These are phyloP conservation scores for Siderastrea radians DNA, from an alignment of 92 coral and sea anemone species.

Conservation along the genomic window DNA sequence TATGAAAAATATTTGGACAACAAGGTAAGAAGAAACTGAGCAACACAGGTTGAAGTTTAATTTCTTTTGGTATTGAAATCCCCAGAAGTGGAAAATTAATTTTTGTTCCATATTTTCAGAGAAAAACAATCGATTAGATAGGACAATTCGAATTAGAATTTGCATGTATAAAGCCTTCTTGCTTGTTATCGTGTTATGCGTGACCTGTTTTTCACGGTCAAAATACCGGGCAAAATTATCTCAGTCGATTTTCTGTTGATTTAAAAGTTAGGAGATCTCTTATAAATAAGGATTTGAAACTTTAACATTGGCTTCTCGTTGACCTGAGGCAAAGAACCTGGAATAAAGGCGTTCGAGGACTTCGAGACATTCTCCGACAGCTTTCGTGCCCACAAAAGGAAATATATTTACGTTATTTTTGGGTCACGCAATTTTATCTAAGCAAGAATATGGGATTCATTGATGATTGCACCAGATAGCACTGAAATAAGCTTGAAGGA, in stretches of 20 bases:
- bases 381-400: background rate
- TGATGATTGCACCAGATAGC: background rate
- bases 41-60: background rate
- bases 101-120: background rate
- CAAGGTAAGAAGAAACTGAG: slow-evolving; percentile 23
- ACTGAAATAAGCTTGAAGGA: background rate
- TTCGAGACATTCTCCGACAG: background rate
- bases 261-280: too few relatives aligned
- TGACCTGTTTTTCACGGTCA: background rate
- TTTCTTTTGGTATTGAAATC: background rate
- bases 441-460: too few relatives aligned
- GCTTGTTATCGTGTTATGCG: background rate
- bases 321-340: background rate
- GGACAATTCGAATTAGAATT: too few relatives aligned
- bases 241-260: too few relatives aligned
- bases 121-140: too few relatives aligned
- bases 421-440: slow-evolving; percentile 23
- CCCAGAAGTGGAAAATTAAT: background rate
- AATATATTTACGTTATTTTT: background rate
- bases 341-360: background rate
- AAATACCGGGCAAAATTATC: background rate
- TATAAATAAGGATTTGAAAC: too few relatives aligned
- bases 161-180: background rate
- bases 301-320: too few relatives aligned
- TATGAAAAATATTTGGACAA: slow-evolving; percentile 23